Evolutionary conservation across 1,140 invertebrate species (phyloP).

Genomic region (Aphaenogaster rudis): DNA sequence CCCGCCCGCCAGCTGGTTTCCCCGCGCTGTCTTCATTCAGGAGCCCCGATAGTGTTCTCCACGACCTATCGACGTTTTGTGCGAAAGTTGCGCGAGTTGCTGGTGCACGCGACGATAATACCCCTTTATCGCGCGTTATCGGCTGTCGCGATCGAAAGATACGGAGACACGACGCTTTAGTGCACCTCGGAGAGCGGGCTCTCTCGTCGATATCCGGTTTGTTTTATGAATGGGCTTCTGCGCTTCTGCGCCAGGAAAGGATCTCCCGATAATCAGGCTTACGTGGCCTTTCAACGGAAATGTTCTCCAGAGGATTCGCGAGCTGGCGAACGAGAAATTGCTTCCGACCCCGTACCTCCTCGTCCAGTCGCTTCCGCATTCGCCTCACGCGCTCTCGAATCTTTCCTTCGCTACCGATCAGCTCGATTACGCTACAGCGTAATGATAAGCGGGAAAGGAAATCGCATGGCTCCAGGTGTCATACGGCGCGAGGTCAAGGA

Average conservation of each 20-base stretch:
- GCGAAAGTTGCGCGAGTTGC: conserved; percentile 34
- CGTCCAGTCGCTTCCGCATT: not conserved
- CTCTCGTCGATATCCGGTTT: conserved; percentile 59
- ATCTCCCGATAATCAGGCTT: conserved; percentile 31
- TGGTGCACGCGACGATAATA: conserved; percentile 21
- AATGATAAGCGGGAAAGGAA: not conserved
- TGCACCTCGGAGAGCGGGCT: conserved; percentile 22
- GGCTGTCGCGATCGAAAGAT: conserved; percentile 51
- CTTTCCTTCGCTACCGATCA: not conserved
- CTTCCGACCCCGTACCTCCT: not conserved
- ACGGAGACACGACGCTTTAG: conserved; percentile 5
- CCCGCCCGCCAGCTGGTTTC: not conserved
- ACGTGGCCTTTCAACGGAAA: not conserved
- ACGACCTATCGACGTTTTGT: conserved; percentile 53
- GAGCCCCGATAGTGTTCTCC: conserved; percentile 17
- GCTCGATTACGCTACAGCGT: not conserved
- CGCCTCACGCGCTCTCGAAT: not conserved
- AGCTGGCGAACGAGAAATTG: conserved; percentile 40
- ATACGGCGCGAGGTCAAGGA: conserved; percentile 61
- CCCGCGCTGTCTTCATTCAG: conserved; percentile 36
- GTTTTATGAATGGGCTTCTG: conserved; percentile 62
- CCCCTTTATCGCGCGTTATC: conserved; percentile 11
- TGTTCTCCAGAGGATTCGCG: conserved; percentile 37
- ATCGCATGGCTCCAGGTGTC: not conserved
- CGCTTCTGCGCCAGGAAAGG: not conserved